Evolutionary conservation across 2,888 invertebrate genomes (phyloP).

Genomic region (Drosophila maculinotata): DNA sequence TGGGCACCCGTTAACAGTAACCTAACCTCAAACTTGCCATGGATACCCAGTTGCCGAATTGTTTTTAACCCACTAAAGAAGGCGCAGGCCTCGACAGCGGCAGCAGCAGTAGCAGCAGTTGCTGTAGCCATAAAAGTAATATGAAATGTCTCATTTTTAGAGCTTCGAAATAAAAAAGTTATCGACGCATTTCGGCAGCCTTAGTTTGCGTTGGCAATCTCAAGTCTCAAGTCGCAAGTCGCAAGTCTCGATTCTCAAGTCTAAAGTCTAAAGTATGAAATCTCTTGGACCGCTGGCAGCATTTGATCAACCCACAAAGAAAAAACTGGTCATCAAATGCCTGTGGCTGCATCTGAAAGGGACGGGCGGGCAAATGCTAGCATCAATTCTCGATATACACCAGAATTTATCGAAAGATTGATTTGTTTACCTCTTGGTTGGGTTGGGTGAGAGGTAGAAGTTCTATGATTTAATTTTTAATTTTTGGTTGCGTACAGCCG

Average conservation of each 20-base stretch:
- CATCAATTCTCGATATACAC: background rate
- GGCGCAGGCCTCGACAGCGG: conserved; percentile 20
- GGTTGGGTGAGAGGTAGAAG: too few species aligned
- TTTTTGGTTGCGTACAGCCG: conserved; percentile 10
- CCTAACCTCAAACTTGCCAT: conserved; percentile 65
- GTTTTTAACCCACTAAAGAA: conserved; percentile 75
- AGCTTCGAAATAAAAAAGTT: conserved; percentile 81
- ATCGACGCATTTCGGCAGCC: conserved; percentile 72
- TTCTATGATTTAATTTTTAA: conserved; percentile 17
- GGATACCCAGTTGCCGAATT: conserved; percentile 60
- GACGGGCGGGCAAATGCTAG: too few species aligned
- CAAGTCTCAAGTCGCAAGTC: conserved; percentile 17
- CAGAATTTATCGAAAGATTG: background rate
- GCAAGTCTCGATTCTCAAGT: conserved; percentile 6
- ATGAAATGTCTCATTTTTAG: conserved; percentile 81
- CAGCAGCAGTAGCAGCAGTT: conserved; percentile 59
- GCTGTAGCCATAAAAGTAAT: conserved; percentile 79
- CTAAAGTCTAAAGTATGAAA: background rate
- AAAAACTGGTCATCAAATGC: background rate
- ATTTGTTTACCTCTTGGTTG: background rate
- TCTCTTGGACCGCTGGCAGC: background rate
- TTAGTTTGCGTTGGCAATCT: conserved; percentile 37
- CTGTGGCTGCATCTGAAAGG: too few species aligned
- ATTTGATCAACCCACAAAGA: too few species aligned
- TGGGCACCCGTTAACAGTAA: conserved; percentile 62